These are phyloP conservation scores for Propithecus deckenii DNA, from an alignment of 2,797 vertebrate species.

Conservation along the genomic window DNA sequence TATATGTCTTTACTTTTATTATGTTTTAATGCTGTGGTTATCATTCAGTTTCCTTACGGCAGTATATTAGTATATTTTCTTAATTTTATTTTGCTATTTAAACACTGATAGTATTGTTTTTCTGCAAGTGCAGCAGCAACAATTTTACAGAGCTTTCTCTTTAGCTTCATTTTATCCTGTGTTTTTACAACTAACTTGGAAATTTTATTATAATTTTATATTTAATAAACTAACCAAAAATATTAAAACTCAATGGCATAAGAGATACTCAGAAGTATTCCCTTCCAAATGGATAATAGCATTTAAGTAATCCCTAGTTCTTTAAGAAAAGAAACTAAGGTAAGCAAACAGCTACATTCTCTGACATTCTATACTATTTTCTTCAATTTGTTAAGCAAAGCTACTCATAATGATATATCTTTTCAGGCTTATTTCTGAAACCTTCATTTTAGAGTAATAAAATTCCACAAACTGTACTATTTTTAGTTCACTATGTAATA, in stretches of 20 bases:
- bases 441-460: not conserved
- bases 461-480: not conserved
- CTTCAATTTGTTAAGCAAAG: not conserved
- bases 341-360: not conserved
- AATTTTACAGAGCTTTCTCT: not conserved
- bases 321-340: not conserved
- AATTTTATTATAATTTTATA: not conserved
- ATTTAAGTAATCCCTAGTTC: not conserved
- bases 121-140: not conserved
- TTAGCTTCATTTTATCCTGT: conserved; percentile 18
- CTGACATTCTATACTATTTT: not conserved
- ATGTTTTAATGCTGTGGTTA: not conserved
- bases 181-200: not conserved
- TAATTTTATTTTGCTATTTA: not conserved
- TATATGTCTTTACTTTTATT: not conserved
- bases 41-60: conserved; percentile 27
- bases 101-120: not conserved
- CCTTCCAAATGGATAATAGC: not conserved
- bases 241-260: not conserved
- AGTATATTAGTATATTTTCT: not conserved
- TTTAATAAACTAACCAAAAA: conserved; percentile 23
- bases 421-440: not conserved
- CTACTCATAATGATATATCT: not conserved
- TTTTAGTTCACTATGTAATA: not conserved
- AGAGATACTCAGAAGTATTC: not conserved